Evolutionary conservation across 2,113 vertebrate genomes (phyloP).

Genomic region (Todiramphus saurophagus): DNA sequence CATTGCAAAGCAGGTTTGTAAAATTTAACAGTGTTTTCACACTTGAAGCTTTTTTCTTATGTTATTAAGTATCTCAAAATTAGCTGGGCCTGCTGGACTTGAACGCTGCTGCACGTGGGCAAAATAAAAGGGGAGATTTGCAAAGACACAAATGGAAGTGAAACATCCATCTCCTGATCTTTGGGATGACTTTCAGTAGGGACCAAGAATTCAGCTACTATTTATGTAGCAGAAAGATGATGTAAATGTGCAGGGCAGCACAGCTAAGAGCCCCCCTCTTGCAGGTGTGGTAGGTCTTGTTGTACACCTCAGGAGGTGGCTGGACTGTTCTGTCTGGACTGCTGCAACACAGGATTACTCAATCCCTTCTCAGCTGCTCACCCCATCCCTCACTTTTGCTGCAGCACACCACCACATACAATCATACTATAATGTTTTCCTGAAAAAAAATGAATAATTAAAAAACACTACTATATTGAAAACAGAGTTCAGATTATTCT

Average conservation of each 20-base stretch:
- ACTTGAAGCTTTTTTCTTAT: not conserved
- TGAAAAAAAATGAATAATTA: not conserved
- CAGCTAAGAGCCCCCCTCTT: not conserved
- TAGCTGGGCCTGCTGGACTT: not conserved
- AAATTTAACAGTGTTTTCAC: not conserved
- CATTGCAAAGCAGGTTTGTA: conserved; percentile 32
- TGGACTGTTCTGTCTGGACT: not conserved
- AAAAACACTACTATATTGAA: not conserved
- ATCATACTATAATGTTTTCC: not conserved
- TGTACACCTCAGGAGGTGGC: not conserved
- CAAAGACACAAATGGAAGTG: not conserved
- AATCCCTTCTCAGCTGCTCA: not conserved
- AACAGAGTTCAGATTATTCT: not conserved
- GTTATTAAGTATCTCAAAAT: not conserved
- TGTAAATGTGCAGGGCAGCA: not conserved
- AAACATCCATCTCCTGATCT: not conserved
- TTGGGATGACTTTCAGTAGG: not conserved
- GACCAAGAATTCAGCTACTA: not conserved
- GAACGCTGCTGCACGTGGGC: not conserved
- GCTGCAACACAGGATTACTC: not conserved
- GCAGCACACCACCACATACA: not conserved
- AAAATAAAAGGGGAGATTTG: not conserved
- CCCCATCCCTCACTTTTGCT: not conserved
- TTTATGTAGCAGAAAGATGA: not conserved
- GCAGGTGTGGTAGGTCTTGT: not conserved